Evolutionary conservation across 2,888 invertebrate genomes (phyloP).

Genomic region (Platynereis dumerilii): DNA sequence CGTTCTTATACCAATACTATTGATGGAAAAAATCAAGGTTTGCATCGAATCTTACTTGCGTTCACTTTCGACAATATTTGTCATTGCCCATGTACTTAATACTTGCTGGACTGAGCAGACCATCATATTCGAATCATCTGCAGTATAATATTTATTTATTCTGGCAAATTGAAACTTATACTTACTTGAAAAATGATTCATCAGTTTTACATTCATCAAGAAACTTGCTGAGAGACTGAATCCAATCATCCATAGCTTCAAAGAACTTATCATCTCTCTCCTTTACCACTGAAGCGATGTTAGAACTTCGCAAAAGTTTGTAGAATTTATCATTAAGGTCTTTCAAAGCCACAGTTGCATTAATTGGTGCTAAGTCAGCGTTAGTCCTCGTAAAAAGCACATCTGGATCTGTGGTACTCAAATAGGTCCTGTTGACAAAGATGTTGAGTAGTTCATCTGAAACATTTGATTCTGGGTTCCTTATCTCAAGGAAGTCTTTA

Average conservation of each 20-base stretch:
- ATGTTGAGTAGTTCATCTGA: background rate
- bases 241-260: conserved; percentile 15
- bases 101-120: too few relatives aligned
- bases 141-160: too few relatives aligned
- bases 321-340: background rate
- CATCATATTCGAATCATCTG: too few relatives aligned
- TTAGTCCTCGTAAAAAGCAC: conserved; percentile 9
- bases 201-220: conserved; percentile 6
- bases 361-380: conserved; percentile 11
- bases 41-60: too few relatives aligned
- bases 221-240: conserved; percentile 6
- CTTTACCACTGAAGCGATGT: conserved; percentile 8
- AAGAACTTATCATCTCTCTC: conserved; percentile 24
- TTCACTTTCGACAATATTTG: too few relatives aligned
- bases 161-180: background rate
- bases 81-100: too few relatives aligned
- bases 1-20: too few relatives aligned
- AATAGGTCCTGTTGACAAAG: background rate
- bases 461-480: background rate
- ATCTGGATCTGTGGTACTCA: conserved; percentile 1
- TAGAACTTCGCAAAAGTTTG: background rate
- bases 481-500: conserved; percentile 8
- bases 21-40: too few relatives aligned
- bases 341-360: background rate
- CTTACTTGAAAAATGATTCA: conserved; percentile 21